phyloP scores from a whole-genome alignment of 2,113 vertebrate genomes.

The Urocynchramus pylzowi region DNA sequence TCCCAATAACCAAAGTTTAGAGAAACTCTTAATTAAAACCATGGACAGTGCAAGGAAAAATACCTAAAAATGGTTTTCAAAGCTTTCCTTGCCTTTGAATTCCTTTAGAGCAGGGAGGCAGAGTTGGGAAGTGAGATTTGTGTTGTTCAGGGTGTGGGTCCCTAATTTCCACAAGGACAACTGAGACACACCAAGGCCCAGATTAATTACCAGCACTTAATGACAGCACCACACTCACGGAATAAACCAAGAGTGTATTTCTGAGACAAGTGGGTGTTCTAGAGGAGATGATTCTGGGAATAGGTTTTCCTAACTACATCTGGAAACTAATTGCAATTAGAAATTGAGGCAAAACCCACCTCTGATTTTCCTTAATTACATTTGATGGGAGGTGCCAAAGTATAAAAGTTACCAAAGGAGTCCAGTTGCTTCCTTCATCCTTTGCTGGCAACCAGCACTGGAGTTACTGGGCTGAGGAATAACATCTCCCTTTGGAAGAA shows the following conservation, averaged over 20 bases:
- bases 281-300: not conserved
- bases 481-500: not conserved
- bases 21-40: not conserved
- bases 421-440: not conserved
- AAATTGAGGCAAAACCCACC: not conserved
- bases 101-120: not conserved
- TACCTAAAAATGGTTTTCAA: not conserved
- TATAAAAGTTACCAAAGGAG: not conserved
- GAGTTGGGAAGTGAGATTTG: not conserved
- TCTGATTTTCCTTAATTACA: conserved; percentile 12
- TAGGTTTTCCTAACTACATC: not conserved
- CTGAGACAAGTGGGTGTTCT: not conserved
- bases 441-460: not conserved
- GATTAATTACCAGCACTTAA: conserved; percentile 59
- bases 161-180: conserved; percentile 11
- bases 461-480: not conserved
- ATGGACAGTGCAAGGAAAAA: not conserved
- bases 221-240: not conserved
- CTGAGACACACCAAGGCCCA: not conserved
- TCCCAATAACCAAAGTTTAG: not conserved
- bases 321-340: conserved; percentile 13
- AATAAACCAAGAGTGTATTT: not conserved
- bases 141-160: not conserved
- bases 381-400: not conserved
- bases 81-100: not conserved